A percentile compares a stretch with the other conserved stretches of the same genome.
Conservation (phyloP, 1,140 invertebrate genomes). For the Nymphalis io region DNA sequence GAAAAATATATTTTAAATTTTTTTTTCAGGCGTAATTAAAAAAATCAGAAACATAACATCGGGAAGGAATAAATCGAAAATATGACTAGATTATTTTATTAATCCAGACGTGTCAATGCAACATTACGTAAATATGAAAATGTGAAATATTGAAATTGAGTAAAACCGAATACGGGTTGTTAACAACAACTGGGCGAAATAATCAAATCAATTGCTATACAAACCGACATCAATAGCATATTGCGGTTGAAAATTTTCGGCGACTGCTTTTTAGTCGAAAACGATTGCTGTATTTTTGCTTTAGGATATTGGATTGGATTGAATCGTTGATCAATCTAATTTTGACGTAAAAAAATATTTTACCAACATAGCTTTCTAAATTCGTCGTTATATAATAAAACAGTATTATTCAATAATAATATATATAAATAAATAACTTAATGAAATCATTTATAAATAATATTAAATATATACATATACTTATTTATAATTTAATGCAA, state of each 20-base stretch:
- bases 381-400: too few species aligned
- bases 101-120: constrained; percentile 1
- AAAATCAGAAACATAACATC: too few species aligned
- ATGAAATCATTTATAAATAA: too few species aligned
- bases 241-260: constrained; percentile 15
- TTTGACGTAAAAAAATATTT: background rate
- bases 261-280: constrained; percentile 11
- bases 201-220: constrained; percentile 22
- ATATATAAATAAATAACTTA: too few species aligned
- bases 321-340: background rate
- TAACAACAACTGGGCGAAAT: constrained; percentile 23
- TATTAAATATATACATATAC: too few species aligned
- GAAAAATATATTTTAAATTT: too few species aligned
- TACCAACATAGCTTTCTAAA: background rate
- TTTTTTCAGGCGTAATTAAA: too few species aligned
- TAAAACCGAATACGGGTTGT: constrained; percentile 22
- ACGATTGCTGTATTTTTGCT: constrained; percentile 4
- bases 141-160: constrained; percentile 23
- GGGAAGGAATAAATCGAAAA: too few species aligned
- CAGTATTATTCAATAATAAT: too few species aligned
- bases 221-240: constrained; percentile 9
- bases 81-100: background rate
- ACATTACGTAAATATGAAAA: constrained; percentile 17
- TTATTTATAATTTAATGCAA: too few species aligned
- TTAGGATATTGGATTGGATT: constrained; percentile 5